Conservation (phyloP, 1,140 invertebrate species). For the Monomorium pharaonis region DNA sequence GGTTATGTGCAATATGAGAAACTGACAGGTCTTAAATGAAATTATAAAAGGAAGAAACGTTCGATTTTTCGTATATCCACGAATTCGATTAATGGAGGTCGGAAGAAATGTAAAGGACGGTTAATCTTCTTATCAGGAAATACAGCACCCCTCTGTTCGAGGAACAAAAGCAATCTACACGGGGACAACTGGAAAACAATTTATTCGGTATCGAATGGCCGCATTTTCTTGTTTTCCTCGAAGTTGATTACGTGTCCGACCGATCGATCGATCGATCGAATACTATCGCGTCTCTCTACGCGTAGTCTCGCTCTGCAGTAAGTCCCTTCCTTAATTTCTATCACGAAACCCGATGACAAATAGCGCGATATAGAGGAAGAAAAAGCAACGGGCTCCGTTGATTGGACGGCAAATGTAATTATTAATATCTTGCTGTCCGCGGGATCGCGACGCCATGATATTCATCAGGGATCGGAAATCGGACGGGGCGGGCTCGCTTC, state of each 20-base stretch:
- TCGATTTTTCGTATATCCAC: slow-evolving; percentile 3
- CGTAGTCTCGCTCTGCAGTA: slow-evolving; percentile 33
- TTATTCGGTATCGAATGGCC: slow-evolving; percentile 57
- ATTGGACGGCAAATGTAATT: slow-evolving; percentile 51
- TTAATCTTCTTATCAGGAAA: slow-evolving; percentile 56
- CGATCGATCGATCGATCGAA: slow-evolving; percentile 29
- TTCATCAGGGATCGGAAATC: slow-evolving; percentile 21
- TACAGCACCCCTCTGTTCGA: slow-evolving; percentile 17
- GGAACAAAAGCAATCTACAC: slow-evolving; percentile 53
- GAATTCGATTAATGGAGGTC: slow-evolving; percentile 18
- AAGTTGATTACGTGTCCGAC: slow-evolving; percentile 51
- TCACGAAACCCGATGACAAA: slow-evolving; percentile 48
- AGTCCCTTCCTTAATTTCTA: slow-evolving; percentile 54
- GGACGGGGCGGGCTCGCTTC: not conserved
- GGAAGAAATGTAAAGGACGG: slow-evolving; percentile 35
- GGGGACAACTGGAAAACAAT: slow-evolving; percentile 55
- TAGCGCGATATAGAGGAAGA: slow-evolving; percentile 12
- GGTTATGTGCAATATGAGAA: not conserved
- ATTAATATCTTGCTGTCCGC: slow-evolving; percentile 54
- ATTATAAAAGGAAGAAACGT: not conserved
- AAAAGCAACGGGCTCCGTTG: slow-evolving; percentile 29
- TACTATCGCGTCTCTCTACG: slow-evolving; percentile 18
- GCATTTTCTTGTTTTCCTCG: slow-evolving; percentile 55
- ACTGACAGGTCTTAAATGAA: not conserved
- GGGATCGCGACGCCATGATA: slow-evolving; percentile 21